These are phyloP conservation scores for Pelobates cultripes DNA, from an alignment of 2,797 vertebrate genomes.

Conservation along the genomic window DNA sequence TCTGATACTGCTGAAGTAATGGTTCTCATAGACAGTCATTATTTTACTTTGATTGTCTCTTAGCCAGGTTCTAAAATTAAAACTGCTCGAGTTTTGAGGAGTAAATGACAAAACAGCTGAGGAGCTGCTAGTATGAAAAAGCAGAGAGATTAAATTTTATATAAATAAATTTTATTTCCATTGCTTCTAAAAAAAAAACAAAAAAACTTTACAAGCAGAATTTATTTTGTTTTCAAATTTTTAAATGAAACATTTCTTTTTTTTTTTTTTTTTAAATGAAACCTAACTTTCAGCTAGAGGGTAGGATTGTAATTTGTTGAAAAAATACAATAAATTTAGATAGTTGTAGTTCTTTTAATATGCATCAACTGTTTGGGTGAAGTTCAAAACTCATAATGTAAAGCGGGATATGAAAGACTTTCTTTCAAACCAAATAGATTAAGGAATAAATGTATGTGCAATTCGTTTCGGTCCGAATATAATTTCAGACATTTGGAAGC, in stretches of 20 bases:
- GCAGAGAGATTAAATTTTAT: too few relatives aligned
- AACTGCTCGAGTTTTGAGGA: too few relatives aligned
- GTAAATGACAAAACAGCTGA: too few relatives aligned
- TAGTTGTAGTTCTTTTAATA: constrained; percentile 28
- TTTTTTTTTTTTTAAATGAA: too few relatives aligned
- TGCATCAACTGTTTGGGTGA: neutral
- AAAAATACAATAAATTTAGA: constrained; percentile 35
- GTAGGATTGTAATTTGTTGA: constrained; percentile 17
- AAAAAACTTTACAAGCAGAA: constrained; percentile 21
- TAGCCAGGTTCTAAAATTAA: too few relatives aligned
- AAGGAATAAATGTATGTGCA: neutral
- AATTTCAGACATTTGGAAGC: too few relatives aligned
- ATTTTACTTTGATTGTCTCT: too few relatives aligned
- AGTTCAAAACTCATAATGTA: constrained; percentile 23
- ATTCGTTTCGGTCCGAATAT: too few relatives aligned
- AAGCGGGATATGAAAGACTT: constrained; percentile 12
- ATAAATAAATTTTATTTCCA: constrained; percentile 35
- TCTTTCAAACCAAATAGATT: constrained; percentile 21
- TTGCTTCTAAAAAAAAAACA: constrained; percentile 15
- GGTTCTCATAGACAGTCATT: too few relatives aligned
- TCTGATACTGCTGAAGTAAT: too few relatives aligned
- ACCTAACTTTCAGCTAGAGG: constrained; percentile 25
- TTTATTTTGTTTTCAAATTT: constrained; percentile 34
- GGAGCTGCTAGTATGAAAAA: too few relatives aligned
- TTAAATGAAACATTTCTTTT: constrained; percentile 39